Percentiles rank a stretch among this genome's conserved stretches.
phyloP scores from a whole-genome alignment of 2,113 vertebrate genomes.

The Labrus mixtus region DNA sequence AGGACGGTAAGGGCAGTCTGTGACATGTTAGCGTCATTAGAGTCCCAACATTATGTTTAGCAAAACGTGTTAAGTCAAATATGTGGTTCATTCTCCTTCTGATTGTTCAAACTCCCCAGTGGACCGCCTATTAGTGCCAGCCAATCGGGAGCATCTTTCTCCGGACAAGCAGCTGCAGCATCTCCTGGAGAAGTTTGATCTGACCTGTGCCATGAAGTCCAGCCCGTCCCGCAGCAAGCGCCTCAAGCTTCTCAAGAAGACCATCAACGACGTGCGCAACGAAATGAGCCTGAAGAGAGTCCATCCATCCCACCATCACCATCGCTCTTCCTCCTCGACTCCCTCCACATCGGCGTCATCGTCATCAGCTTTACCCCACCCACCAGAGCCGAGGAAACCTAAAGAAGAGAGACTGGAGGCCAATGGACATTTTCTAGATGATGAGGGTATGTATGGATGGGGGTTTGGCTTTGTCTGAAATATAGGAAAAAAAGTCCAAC shows the following conservation, averaged over 20 bases:
- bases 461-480: too few relatives aligned
- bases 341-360: conserved; percentile 26
- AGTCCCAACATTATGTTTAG: too few relatives aligned
- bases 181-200: conserved; percentile 94
- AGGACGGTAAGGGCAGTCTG: conserved; percentile 89
- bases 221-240: conserved; percentile 95
- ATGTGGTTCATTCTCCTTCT: neutral
- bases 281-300: conserved; percentile 89
- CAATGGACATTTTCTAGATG: conserved; percentile 69
- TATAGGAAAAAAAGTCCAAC: too few relatives aligned
- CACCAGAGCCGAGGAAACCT: conserved; percentile 3
- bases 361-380: conserved; percentile 9
- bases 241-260: conserved; percentile 93
- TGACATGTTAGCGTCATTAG: neutral
- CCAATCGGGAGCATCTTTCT: conserved; percentile 88
- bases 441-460: conserved; percentile 79
- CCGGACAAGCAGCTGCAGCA: conserved; percentile 93
- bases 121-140: conserved; percentile 91
- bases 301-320: conserved; percentile 76
- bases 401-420: conserved; percentile 52
- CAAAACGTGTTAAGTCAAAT: neutral
- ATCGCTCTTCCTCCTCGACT: conserved; percentile 21
- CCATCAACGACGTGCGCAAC: conserved; percentile 90
- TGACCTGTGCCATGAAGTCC: conserved; percentile 95
- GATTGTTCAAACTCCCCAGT: conserved; percentile 78